phyloP scores from a whole-genome alignment of 2,888 invertebrate species.

The Apamea sordens region DNA sequence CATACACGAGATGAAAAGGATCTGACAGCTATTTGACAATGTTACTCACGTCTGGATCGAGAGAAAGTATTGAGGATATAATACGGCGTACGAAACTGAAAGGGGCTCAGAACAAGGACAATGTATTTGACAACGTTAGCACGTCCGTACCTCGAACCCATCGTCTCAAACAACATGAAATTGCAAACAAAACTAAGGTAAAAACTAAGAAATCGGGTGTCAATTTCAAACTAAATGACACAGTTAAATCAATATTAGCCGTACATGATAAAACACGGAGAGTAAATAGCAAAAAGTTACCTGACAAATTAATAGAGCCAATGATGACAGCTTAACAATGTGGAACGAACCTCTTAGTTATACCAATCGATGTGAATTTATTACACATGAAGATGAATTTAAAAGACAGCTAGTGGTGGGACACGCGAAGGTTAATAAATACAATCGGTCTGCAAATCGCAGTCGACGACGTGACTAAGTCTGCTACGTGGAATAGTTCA shows the following conservation, averaged over 20 bases:
- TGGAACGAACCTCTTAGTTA: constrained; percentile 48
- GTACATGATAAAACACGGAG: constrained; percentile 6
- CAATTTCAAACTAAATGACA: constrained; percentile 4
- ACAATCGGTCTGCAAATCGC: constrained; percentile 76
- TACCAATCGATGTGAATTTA: constrained; percentile 37
- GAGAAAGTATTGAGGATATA: constrained; percentile 53
- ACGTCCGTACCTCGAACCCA: constrained; percentile 32
- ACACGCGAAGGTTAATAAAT: constrained; percentile 78
- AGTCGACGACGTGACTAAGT: constrained; percentile 77
- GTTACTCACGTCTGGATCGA: constrained; percentile 49
- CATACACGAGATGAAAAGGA: constrained; percentile 29
- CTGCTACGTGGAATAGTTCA: constrained; percentile 71
- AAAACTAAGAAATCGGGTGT: constrained; percentile 6
- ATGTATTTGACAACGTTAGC: constrained; percentile 42
- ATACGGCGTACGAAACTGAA: constrained; percentile 52
- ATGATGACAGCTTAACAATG: constrained; percentile 43
- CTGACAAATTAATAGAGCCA: constrained; percentile 35
- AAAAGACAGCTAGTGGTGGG: constrained; percentile 56
- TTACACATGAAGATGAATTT: constrained; percentile 45
- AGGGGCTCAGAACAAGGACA: constrained; percentile 49
- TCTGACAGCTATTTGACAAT: constrained; percentile 36
- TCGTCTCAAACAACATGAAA: constrained; percentile 9
- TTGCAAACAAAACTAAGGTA: constrained; percentile 10
- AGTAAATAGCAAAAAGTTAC: constrained; percentile 5
- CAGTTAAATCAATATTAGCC: constrained; percentile 16